Percentiles rank a stretch among this genome's conserved stretches.
These are phyloP conservation scores for Pterocles gutturalis DNA, from an alignment of 2,113 vertebrate species.

Conservation along the genomic window DNA sequence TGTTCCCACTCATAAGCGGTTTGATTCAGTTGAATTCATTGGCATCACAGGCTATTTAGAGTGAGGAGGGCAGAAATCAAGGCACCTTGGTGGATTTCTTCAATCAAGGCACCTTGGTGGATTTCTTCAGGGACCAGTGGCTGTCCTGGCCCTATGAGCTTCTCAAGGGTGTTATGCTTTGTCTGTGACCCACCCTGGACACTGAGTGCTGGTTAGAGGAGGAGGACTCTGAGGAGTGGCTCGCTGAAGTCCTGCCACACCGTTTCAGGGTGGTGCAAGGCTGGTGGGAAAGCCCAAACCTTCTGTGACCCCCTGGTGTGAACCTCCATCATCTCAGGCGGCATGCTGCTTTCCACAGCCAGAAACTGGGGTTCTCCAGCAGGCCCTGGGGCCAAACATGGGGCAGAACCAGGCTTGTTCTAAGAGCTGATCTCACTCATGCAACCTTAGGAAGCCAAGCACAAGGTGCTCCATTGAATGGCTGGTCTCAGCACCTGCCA, in stretches of 20 bases:
- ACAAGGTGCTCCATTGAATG: neutral
- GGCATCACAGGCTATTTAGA: neutral
- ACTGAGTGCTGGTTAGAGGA: neutral
- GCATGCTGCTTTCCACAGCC: neutral
- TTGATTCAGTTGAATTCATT: neutral
- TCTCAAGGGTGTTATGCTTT: neutral
- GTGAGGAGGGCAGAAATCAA: neutral
- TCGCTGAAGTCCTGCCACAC: neutral
- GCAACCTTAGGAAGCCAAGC: neutral
- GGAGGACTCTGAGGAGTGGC: neutral
- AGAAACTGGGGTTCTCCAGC: neutral
- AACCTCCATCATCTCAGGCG: neutral
- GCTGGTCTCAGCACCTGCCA: accelerated
- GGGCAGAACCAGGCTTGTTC: neutral
- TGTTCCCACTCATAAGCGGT: neutral
- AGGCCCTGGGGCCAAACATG: neutral
- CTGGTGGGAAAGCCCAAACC: neutral
- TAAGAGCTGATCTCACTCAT: neutral
- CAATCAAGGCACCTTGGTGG: neutral
- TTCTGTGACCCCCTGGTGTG: accelerated
- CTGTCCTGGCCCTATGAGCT: neutral
- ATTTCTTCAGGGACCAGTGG: neutral
- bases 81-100: neutral
- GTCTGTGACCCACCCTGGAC: neutral
- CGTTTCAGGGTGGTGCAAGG: neutral